phyloP scores from a whole-genome alignment of 1,140 invertebrate species.

The Leptoteleia sp. region DNA sequence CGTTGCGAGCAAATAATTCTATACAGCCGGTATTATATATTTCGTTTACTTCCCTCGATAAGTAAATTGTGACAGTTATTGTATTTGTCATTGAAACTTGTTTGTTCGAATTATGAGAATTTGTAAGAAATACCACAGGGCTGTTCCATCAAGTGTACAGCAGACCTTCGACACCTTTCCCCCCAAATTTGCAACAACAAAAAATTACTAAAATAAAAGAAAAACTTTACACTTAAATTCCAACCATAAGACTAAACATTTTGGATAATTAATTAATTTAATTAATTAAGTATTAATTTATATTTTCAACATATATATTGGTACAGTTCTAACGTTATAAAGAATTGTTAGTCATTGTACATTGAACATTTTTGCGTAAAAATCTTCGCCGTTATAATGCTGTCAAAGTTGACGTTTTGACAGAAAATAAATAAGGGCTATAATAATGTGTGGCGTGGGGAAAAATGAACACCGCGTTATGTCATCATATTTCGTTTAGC shows the following conservation, averaged over 20 bases:
- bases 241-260: too few relatives aligned
- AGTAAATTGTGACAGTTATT: constrained; percentile 52
- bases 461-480: constrained; percentile 44
- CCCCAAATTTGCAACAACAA: too few relatives aligned
- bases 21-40: constrained; percentile 32
- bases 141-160: constrained; percentile 16
- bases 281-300: too few relatives aligned
- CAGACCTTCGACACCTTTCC: constrained; percentile 20
- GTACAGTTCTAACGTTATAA: too few relatives aligned
- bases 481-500: constrained; percentile 63
- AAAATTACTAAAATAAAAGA: too few relatives aligned
- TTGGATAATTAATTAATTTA: too few relatives aligned
- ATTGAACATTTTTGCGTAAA: too few relatives aligned
- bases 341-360: too few relatives aligned
- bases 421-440: constrained; percentile 30
- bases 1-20: constrained; percentile 40
- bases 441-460: constrained; percentile 12
- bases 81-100: constrained; percentile 43
- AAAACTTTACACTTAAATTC: too few relatives aligned
- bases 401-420: constrained; percentile 30
- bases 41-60: constrained; percentile 53
- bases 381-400: constrained; percentile 15
- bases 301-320: too few relatives aligned
- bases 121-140: constrained; percentile 16
- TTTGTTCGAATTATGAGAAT: constrained; percentile 47